Evolutionary conservation across 1,140 invertebrate species (phyloP), one percentile per base, ranked within the genome.

Genomic region (Meloidogyne hapla): DNA sequence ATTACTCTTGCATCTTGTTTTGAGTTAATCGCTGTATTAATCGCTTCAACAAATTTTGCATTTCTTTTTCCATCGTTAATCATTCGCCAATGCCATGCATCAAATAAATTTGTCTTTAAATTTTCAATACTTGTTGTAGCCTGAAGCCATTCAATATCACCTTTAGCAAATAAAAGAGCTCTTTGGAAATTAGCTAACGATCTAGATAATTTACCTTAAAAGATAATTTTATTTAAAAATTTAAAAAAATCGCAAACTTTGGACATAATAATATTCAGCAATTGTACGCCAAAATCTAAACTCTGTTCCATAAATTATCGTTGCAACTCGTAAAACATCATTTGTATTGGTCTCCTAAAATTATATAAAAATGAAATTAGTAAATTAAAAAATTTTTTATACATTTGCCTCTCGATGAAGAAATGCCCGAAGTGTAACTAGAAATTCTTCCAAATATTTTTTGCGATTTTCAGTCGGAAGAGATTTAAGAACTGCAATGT

Each of bases 31-130:
- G 40, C 28, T 12, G 2, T 10, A 38, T 66, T 21, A 75, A 75
- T 68, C 26, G 63, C 74, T n/a, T 75, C 38, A 18, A 56, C 45
- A 68, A 77, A 77, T 26, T 42, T 48, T 25, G 28, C 33, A 62
- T 77, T 77, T 10, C 76, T 74, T 23, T 63, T 64, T 6, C 75
- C 62, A 21, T 77, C 76, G 40, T 77, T 77, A 23, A 77, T 74
- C 76, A 77, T 77, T 38, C 76, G 61, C 76, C 76, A 77, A 15
- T 77, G 76, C 76, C 76, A 77, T 8, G 72, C 76, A n/a, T 77
- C 76, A 56, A 77, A 56, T 13, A 77, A 40, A 63, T 75, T 77
- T 23, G 76, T 77, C 9, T 76, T 74, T 8, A 76, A 74, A 38
- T 77, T 78, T 68, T 77, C 76, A 25, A 67, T 21, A 18, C 75